Base-by-base conservation (phyloP, 2,113 vertebrate species). In the Calidris pugnax region DNA sequence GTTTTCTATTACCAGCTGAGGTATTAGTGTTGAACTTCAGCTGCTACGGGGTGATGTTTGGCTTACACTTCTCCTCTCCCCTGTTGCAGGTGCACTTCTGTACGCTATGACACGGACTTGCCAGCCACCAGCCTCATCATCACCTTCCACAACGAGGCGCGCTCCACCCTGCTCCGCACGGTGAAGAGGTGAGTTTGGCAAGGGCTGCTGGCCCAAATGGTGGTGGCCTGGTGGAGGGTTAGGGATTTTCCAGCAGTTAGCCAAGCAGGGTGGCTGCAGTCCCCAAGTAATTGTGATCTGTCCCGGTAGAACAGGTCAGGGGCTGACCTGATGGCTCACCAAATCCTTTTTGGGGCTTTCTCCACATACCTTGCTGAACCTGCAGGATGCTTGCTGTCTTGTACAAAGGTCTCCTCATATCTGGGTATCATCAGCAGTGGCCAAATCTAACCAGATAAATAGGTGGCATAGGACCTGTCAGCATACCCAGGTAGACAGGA, bases 91-190 rank as follows among this genome's bases (percentile, higher is more conserved):
- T 99, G 99, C 85, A 98, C 99, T 1, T 98, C 99, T 10, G 87
- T 99, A 73, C 98, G 63, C 84, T 99, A 99, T 56, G 98, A 99
- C 47, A 4, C 93, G 3, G 98, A 99, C 87, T 97, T 99, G 57
- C 99, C 99, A 3, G 91, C 99, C 84, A 99, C 99, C 72, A 99
- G 99, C 10, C 84, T 99, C 96, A 98, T 99, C 97, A 99, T 99
- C 97, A 99, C 99, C 55, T 99, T 99, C 97, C 99, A 99, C 98
- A 99, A 99, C 0, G 99, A 99, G 96, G 99, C 99, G 0, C 99
- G 99, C 43, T 99, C 99, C 6, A 99, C 99, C 4, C 98, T 99
- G 28, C 98, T 99, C 48, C 99, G 99, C 93, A 99, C 99, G 0
- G 98, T 99, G 86, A 99, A 98, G 95, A 99, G 99, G 99, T 99